Percentiles rank a stretch among this genome's conserved stretches.
These are phyloP conservation scores for Dolichomitus sp. DNA, from an alignment of 2,888 invertebrate genomes.

Conservation along the genomic window DNA sequence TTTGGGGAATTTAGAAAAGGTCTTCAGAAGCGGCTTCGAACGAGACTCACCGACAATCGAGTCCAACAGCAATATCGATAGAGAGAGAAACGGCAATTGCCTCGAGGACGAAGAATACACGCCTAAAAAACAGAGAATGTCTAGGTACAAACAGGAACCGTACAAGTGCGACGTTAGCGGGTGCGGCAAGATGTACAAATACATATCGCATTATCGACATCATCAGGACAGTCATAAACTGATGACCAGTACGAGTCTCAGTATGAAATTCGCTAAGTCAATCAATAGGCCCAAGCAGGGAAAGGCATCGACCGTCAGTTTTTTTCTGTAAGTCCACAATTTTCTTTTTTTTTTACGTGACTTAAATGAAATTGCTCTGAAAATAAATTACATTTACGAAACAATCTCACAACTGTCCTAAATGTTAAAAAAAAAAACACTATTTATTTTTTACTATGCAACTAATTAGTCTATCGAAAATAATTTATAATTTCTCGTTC, in stretches of 20 bases:
- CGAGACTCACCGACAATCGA: conserved; percentile 76
- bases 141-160: conserved; percentile 83
- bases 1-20: conserved; percentile 81
- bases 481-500: neutral
- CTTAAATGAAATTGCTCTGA: too few species aligned
- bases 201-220: conserved; percentile 84
- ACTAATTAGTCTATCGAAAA: neutral
- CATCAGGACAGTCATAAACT: conserved; percentile 85
- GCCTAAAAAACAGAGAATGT: conserved; percentile 85
- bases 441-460: neutral
- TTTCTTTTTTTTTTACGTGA: neutral
- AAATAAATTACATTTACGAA: too few species aligned
- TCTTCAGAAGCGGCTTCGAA: conserved; percentile 80
- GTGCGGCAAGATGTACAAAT: conserved; percentile 85
- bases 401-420: too few species aligned
- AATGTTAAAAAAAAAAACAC: too few species aligned
- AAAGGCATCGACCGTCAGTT: conserved; percentile 83
- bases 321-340: conserved; percentile 81
- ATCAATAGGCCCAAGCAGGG: conserved; percentile 77
- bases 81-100: conserved; percentile 73
- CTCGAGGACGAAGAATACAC: conserved; percentile 85
- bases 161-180: conserved; percentile 83
- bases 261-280: conserved; percentile 76
- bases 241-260: conserved; percentile 72
- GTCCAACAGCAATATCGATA: conserved; percentile 71